These are phyloP conservation scores for Chaenogobius annularis DNA, from an alignment of 2,113 vertebrate genomes.

Conservation along the genomic window DNA sequence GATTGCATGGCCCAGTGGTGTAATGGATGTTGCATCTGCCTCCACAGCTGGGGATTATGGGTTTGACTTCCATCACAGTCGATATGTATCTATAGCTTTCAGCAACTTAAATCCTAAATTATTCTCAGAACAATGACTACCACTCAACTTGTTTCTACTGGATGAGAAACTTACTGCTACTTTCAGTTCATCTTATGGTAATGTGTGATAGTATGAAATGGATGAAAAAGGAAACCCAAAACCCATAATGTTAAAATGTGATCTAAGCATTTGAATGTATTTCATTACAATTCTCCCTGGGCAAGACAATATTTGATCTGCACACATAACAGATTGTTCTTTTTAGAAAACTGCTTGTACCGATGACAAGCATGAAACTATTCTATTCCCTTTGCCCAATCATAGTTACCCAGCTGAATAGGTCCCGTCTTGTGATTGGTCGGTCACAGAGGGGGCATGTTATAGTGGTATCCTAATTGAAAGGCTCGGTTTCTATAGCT, in stretches of 20 bases:
- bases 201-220: no score
- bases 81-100: no score
- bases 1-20: background rate
- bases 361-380: slow-evolving; percentile 30
- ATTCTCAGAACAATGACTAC: no score
- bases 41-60: slow-evolving; percentile 10
- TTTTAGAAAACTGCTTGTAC: slow-evolving; percentile 47
- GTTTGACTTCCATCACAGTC: slow-evolving; percentile 10
- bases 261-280: background rate
- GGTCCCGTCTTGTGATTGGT: slow-evolving; percentile 85
- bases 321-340: slow-evolving; percentile 2
- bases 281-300: background rate
- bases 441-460: slow-evolving; percentile 83
- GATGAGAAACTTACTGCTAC: no score
- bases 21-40: background rate
- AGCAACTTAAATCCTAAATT: no score
- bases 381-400: slow-evolving; percentile 33
- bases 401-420: slow-evolving; percentile 87
- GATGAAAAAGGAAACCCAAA: no score
- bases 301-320: no score
- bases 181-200: no score
- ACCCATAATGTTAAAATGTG: no score
- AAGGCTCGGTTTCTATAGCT: slow-evolving; percentile 86
- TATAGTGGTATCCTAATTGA: slow-evolving; percentile 92
- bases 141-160: no score